Evolutionary conservation across 2,797 vertebrate genomes (phyloP), one percentile per base, ranked within the genome.

Genomic region (Acrocephalus scirpaceus): DNA sequence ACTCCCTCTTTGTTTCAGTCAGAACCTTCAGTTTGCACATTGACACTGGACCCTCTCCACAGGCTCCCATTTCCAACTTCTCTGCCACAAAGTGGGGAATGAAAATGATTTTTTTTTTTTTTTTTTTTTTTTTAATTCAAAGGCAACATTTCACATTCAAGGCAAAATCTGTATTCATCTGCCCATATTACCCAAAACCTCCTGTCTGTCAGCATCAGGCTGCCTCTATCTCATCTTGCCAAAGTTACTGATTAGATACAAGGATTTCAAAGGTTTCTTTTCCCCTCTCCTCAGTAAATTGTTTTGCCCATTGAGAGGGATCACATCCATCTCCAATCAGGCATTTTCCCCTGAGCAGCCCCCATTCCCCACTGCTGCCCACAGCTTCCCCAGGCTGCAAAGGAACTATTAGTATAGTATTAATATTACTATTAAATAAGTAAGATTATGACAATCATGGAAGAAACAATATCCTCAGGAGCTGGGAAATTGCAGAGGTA

Each of bases 21-120:
- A 73, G 21, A 74, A 34, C 44, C 40, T 65, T 74, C 53, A 17
- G 34, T 48, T 81, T 76, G 60, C 19, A 48, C 72, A 21, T 17
- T 53, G 42, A 75, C 71, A 62, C 75, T 71, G 64, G 67, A 50
- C n/a, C 7, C 1, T 11, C 9, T 11, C 70, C 74, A 48, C 51
- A 69, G 47, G 47, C 36, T 93, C 64, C 64, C 45, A 26, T 65
- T 62, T 38, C 50, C 38, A 29, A 30, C 50, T 65, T 36, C 34
- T 69, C 50, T 42, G 26, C 60, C 82, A 82, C 47, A 72, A 85
- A 50, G 9, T 17, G 36, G 26, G 20, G 50, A 79, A 76, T 23
- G 45, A 36, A 87, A 78, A 50, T 14, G 0, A 0, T 4, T n/a
- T 56, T 4, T n/a, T 56, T 22, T 22, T 13, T 3, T n/a, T 56